Conservation (phyloP, 1,140 invertebrate genomes). For the Ylistrum balloti region DNA sequence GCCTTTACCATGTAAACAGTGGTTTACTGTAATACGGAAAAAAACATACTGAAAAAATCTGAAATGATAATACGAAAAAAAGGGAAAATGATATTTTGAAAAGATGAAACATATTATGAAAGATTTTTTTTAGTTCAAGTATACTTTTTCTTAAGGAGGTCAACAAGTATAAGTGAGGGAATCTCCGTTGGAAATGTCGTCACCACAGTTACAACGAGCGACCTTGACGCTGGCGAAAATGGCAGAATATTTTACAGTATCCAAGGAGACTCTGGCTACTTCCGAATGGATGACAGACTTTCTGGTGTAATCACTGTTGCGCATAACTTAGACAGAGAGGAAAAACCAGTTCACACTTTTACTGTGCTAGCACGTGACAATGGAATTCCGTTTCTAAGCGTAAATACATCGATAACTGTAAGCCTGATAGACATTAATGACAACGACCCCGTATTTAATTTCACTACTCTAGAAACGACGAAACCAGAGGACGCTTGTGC, state of each 20-base stretch:
- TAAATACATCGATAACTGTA: slow-evolving; percentile 90
- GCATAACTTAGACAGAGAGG: background rate
- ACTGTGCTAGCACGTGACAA: background rate
- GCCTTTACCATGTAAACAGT: too few relatives aligned
- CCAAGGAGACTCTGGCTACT: background rate
- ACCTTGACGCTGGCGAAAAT: background rate
- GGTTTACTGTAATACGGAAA: too few relatives aligned
- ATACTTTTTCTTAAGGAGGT: background rate
- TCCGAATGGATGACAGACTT: background rate
- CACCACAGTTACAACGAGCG: background rate
- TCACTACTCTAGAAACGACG: slow-evolving; percentile 69
- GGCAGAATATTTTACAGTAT: background rate
- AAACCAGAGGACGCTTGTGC: slow-evolving; percentile 75
- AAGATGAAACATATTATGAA: too few relatives aligned
- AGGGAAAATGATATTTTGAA: too few relatives aligned
- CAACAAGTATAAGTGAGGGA: slow-evolving; percentile 16
- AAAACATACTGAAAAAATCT: too few relatives aligned
- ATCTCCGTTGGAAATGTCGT: background rate
- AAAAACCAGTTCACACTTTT: background rate
- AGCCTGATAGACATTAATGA: slow-evolving; percentile 79
- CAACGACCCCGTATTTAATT: slow-evolving; percentile 79
- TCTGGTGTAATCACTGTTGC: background rate
- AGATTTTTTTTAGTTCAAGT: too few relatives aligned
- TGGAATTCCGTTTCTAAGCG: slow-evolving; percentile 72
- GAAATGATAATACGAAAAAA: too few relatives aligned